Conservation (phyloP, 2,113 vertebrate species). For the Lamprologus lemairii region DNA sequence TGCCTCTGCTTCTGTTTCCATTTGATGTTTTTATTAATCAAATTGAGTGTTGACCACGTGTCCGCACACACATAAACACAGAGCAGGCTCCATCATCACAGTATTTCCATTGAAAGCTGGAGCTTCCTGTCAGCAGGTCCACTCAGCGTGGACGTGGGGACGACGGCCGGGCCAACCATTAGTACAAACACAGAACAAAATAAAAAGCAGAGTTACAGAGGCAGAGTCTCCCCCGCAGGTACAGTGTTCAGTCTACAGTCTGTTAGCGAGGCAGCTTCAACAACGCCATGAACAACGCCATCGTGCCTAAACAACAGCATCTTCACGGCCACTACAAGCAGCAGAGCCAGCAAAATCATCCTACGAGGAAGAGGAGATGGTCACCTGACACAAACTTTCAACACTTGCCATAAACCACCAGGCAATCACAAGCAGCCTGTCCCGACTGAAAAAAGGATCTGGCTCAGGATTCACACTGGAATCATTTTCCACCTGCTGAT, state of each 20-base stretch:
- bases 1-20: neutral
- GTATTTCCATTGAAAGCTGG: conserved; percentile 28
- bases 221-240: conserved; percentile 29
- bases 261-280: conserved; percentile 32
- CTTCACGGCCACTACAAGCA: neutral
- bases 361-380: neutral
- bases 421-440: neutral
- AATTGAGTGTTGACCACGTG: conserved; percentile 47
- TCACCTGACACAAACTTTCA: neutral
- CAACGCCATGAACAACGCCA: neutral
- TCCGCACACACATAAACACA: conserved; percentile 3
- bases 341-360: neutral
- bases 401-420: neutral
- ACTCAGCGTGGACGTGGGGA: neutral
- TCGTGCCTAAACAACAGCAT: neutral
- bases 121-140: neutral
- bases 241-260: conserved; percentile 49
- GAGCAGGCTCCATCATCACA: conserved; percentile 36
- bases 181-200: conserved; percentile 36
- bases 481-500: neutral
- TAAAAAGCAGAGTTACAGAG: conserved; percentile 19
- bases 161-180: neutral
- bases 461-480: neutral
- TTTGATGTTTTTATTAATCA: conserved; percentile 65
- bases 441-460: neutral